Base-by-base conservation (phyloP, 2,888 invertebrate species). In the Sycophila texana region DNA sequence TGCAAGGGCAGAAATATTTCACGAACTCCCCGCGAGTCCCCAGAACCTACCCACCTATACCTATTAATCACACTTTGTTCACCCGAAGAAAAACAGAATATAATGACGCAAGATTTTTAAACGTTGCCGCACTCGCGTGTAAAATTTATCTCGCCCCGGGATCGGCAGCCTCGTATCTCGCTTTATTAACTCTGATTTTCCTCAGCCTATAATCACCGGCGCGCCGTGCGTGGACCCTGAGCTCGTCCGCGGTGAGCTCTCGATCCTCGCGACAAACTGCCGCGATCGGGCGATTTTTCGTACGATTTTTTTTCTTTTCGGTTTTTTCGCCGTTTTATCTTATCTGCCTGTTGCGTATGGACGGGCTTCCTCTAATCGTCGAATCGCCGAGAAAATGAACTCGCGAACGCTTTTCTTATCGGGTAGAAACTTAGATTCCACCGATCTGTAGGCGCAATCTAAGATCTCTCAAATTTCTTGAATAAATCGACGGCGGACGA, bases 251-350 rank as follows among this genome's bases (percentile, higher is more conserved):
- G 39, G 39, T 39, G 39, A 39, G 39, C 39, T 39, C 39, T 26
- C 26, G 47, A 30, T 51, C 10, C 10, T 39, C 39, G 39, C 39
- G 39, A 39, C 39, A 39, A 39, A 39, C 65, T 74, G 20, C 65
- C 39, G 39, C 26, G 39, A 39, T 10, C 39, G 39, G 39, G 10
- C 77, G 77, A 82, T 82, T 80, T 82, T 83, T 84, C 72, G 71
- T 71, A 77, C 39, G 7, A 10, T 10, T 80, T 73, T 79, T 66
- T 72, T 67, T 74, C 68, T 81, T 83, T 77, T 80, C 79, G 57
- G 53, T 75, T 76, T 81, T 82, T 79, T 65, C 79, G 79, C 39
- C 39, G 39, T 39, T 39, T 84, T 87, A 88, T 88, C 87, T 88
- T 87, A 88, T 88, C 88, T 74, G 30, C 55, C 39, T 26, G 55